phyloP scores from a whole-genome alignment of 1,140 invertebrate species.

The Penaeus chinensis region DNA sequence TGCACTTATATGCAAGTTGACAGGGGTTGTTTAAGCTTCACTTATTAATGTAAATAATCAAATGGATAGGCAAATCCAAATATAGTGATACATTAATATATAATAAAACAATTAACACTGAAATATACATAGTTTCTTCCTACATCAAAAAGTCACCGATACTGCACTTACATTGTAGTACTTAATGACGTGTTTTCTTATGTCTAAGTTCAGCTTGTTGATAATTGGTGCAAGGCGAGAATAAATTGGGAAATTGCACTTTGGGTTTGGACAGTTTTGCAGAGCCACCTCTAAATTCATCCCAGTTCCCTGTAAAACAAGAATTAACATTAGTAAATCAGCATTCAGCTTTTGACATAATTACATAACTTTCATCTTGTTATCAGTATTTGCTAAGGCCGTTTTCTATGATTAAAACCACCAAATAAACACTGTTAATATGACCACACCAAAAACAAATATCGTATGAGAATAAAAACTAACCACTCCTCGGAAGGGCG shows the following conservation, averaged over 20 bases:
- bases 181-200: slow-evolving; percentile 76
- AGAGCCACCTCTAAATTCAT: slow-evolving; percentile 38
- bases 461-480: slow-evolving; percentile 1
- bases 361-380: background rate
- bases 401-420: background rate
- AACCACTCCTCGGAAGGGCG: slow-evolving; percentile 44
- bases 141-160: background rate
- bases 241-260: slow-evolving; percentile 71
- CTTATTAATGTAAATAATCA: too few species aligned
- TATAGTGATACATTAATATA: too few species aligned
- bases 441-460: background rate
- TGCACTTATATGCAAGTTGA: too few species aligned
- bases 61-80: too few species aligned
- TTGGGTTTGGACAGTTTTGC: slow-evolving; percentile 64
- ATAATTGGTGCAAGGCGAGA: slow-evolving; percentile 77
- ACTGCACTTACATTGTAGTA: slow-evolving; percentile 77
- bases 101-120: slow-evolving; percentile 11
- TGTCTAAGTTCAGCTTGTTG: slow-evolving; percentile 78
- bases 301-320: slow-evolving; percentile 18
- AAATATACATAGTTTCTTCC: slow-evolving; percentile 28
- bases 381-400: background rate
- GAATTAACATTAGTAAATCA: background rate
- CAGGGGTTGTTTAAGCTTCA: too few species aligned
- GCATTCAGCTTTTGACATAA: background rate
- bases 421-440: background rate